Base-by-base conservation (phyloP, 2,797 vertebrate species). In the Artibeus lituratus region DNA sequence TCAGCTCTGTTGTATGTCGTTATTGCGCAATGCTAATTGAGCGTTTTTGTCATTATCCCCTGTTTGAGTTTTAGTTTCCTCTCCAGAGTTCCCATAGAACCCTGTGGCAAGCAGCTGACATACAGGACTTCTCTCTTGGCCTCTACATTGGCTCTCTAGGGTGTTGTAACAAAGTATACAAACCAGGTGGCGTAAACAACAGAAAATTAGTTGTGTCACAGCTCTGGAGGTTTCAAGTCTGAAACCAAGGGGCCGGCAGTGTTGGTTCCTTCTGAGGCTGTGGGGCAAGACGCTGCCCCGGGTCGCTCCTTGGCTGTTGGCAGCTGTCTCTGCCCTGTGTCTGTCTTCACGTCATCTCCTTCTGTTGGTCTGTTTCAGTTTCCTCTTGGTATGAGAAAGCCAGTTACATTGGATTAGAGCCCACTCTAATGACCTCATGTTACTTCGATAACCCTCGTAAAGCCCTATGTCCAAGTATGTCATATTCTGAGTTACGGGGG, bases 11-110 rank as follows among this genome's bases (percentile, higher is more conserved):
- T 92, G 96, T 70, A 94, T 91, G 83, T 96, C 51, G 5, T 97
- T 98, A 97, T 95, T 95, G 98, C n/a, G n/a, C n/a, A n/a, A n/a
- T n/a, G n/a, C 95, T 97, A 96, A 96, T 81, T 88, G 90, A 91
- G 85, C 89, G 57, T 96, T 97, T 96, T 94, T 97, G 94, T 97
- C 87, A 62, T 78, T 96, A 70, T 97, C 97, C 97, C 95, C 94
- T 95, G 85, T 82, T 85, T 85, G 86, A 87, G 87, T 94, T 86
- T n/a, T 47, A 16, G 53, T 73, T 62, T 90, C 92, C 78, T 86
- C 44, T 91, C 89, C 92, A 69, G 94, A 86, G 86, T 97, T 97
- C 95, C 39, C 70, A 87, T 35, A 77, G 49, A 93, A 12, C 24
- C 70, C 49, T 1, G 12, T 91, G 95, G 87, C 72, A 55, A 67